Base-by-base conservation (phyloP, 2,113 vertebrate genomes). In the Apistogramma diplotaenia region DNA sequence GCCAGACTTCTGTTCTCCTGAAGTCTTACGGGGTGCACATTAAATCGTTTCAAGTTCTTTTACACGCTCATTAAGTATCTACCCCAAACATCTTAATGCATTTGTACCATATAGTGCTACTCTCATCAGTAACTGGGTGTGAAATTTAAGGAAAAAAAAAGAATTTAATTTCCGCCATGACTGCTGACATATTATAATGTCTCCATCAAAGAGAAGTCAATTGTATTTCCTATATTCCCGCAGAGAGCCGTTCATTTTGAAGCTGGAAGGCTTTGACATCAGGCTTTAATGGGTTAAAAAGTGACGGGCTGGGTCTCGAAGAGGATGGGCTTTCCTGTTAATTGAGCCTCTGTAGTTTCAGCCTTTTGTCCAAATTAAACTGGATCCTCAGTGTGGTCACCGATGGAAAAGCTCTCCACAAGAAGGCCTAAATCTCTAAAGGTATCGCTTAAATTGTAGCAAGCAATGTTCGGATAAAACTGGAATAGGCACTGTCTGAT, bases 11-110 rank as follows among this genome's bases (percentile, higher is more conserved):
- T 55, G 25, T 60, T 74, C 16, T 29, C 4, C 11, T 2, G 33
- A n/a, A 72, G 33, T 79, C 74, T 78, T 77, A n/a, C 27, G 71
- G 75, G 62, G 46, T 25, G 57, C 4, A 8, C 40, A n/a, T 76
- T 3, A 5, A 74, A 73, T 73, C 25, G 13, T 55, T 81, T 57
- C 8, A 72, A 21, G 12, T 51, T 16, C 6, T 58, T 25, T 76
- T 59, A 23, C 67, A 25, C 76, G 31, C 73, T 88, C 79, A 59
- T 86, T 74, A 77, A 31, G 40, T 70, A 61, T 76, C 51, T 57
- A 10, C 53, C 23, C 35, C 18, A 18, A 35, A 19, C 33, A 59
- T 51, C 49, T 84, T 59, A 11, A n/a, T 16, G 27, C 25, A 46
- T 65, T 77, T 58, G 15, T 18, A 62, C 25, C 49, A 56, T 37